Evolutionary conservation across 2,113 vertebrate genomes (phyloP).

Genomic region (Axis porcinus): DNA sequence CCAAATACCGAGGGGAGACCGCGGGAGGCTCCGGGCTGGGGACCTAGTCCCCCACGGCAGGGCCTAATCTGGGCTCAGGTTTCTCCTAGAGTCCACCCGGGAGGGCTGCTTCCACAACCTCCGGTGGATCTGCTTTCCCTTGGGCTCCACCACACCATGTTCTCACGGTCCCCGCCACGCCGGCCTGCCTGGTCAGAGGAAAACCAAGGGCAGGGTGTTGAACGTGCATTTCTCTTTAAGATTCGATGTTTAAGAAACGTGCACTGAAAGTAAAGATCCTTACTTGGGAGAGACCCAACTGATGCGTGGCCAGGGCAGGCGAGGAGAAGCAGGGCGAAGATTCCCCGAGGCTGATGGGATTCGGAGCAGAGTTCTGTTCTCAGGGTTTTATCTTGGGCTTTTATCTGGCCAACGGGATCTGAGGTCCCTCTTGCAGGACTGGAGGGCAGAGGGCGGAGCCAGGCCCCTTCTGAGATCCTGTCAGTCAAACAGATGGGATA

Average conservation of each 20-base stretch:
- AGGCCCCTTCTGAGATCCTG: background rate
- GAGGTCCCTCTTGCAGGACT: background rate
- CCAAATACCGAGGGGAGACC: accelerated
- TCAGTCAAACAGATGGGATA: background rate
- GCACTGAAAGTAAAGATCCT: background rate
- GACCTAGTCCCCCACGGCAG: background rate
- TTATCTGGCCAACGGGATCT: slow-evolving; percentile 34
- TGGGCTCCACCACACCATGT: too few species aligned
- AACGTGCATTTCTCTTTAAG: background rate
- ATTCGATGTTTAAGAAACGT: background rate
- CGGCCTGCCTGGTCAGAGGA: background rate
- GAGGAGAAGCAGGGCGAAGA: background rate
- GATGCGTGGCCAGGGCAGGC: background rate
- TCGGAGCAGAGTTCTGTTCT: slow-evolving; percentile 13
- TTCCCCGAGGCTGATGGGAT: background rate
- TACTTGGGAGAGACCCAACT: background rate
- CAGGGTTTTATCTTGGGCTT: slow-evolving; percentile 51
- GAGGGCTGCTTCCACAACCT: background rate
- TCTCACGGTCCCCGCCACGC: accelerated
- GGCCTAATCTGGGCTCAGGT: background rate
- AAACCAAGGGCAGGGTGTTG: background rate
- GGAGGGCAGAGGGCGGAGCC: background rate
- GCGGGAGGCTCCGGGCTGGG: accelerated
- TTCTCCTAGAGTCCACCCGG: background rate
- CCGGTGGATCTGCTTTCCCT: accelerated